Conservation (phyloP, 2,113 vertebrate genomes). For the Ctenomys sociabilis region DNA sequence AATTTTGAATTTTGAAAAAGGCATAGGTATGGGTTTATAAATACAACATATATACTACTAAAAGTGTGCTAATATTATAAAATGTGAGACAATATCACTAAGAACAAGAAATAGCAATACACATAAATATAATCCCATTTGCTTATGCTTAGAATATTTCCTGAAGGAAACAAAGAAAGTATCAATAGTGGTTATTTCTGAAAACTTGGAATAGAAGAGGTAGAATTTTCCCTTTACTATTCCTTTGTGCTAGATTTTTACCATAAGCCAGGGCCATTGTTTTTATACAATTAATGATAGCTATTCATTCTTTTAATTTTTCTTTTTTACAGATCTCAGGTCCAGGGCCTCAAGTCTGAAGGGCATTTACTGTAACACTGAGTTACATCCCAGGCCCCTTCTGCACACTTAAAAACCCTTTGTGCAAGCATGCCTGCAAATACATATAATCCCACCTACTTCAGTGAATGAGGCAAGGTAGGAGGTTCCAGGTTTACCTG, state of each 20-base stretch:
- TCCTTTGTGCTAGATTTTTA: slow-evolving; percentile 54
- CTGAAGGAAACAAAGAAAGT: slow-evolving; percentile 38
- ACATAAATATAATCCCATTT: neutral
- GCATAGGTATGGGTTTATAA: neutral
- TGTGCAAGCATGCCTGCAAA: neutral
- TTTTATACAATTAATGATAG: slow-evolving; percentile 49
- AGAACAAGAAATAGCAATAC: slow-evolving; percentile 52
- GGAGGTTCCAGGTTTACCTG: neutral
- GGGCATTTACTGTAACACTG: neutral
- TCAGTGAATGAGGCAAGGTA: neutral
- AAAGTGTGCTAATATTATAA: slow-evolving; percentile 26
- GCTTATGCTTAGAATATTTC: neutral
- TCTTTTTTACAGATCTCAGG: neutral
- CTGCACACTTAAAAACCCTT: slow-evolving; percentile 39
- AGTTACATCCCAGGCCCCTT: neutral
- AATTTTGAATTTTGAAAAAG: slow-evolving; percentile 31
- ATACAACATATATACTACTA: neutral
- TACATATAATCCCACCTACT: neutral
- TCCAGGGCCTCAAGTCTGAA: neutral
- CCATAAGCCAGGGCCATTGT: neutral
- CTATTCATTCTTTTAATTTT: slow-evolving; percentile 25
- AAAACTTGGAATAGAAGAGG: neutral
- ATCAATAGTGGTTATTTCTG: neutral
- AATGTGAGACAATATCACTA: neutral
- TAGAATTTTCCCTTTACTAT: neutral